These are phyloP conservation scores for Sinhomidia bicolor DNA, from an alignment of 2,888 invertebrate species.

Conservation along the genomic window DNA sequence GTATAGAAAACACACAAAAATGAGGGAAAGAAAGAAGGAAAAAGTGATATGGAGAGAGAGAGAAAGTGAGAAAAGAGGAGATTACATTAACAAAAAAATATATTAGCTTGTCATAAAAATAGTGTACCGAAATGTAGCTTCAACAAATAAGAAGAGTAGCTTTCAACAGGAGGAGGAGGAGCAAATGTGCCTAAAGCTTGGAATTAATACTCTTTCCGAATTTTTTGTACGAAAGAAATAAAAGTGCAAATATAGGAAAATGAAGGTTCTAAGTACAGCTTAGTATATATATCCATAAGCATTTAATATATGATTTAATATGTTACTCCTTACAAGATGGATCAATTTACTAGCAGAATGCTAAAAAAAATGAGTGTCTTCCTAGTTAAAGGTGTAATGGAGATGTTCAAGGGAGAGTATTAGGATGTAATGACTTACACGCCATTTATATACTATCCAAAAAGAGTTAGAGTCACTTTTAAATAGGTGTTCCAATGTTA, in stretches of 20 bases:
- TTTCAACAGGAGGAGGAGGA: too few relatives aligned
- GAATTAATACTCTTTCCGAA: neutral
- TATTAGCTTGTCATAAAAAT: slow-evolving; percentile 25
- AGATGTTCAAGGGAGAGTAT: too few relatives aligned
- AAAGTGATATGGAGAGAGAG: neutral
- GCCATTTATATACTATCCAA: too few relatives aligned
- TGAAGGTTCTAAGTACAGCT: neutral
- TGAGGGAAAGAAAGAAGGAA: slow-evolving; percentile 14
- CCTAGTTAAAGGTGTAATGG: too few relatives aligned
- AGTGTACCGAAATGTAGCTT: neutral
- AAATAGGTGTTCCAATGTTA: too few relatives aligned
- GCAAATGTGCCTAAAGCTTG: neutral
- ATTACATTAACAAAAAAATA: slow-evolving; percentile 13
- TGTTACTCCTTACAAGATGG: too few relatives aligned
- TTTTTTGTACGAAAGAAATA: neutral
- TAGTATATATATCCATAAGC: neutral
- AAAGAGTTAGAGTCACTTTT: too few relatives aligned
- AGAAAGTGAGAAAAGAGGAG: neutral
- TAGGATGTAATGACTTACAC: too few relatives aligned
- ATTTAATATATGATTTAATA: neutral
- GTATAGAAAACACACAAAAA: slow-evolving; percentile 29
- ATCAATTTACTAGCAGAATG: too few relatives aligned
- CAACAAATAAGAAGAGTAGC: neutral
- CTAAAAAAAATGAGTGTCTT: neutral
- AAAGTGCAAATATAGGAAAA: neutral